These are phyloP conservation scores for Fistularia tabacaria DNA, from an alignment of 2,797 vertebrate genomes.

Conservation along the genomic window DNA sequence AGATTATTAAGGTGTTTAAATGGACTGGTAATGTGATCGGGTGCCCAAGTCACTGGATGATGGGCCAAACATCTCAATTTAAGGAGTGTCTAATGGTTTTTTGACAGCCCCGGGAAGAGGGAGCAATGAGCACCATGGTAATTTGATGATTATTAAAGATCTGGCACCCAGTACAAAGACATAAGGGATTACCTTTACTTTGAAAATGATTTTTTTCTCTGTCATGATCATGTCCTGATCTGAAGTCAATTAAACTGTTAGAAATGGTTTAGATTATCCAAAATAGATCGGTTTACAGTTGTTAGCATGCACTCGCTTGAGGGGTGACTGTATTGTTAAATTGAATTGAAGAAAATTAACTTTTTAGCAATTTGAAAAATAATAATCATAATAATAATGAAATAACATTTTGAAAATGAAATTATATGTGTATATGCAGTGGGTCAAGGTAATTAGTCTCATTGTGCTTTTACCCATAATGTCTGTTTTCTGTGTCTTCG, in stretches of 20 bases:
- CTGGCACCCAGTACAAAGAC: slow-evolving; percentile 15
- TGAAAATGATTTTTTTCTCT: slow-evolving; percentile 22
- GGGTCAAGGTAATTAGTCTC: slow-evolving; percentile 54
- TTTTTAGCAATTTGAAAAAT: neutral
- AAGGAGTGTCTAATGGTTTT: slow-evolving; percentile 43
- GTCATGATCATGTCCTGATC: slow-evolving; percentile 30
- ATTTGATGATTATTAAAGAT: slow-evolving; percentile 49
- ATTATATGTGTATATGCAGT: neutral
- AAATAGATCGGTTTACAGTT: too few species aligned
- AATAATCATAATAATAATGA: slow-evolving; percentile 37
- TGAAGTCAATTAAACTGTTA: neutral
- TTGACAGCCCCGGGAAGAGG: slow-evolving; percentile 36
- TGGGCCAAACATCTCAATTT: slow-evolving; percentile 25
- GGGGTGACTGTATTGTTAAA: too few species aligned
- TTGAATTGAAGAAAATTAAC: too few species aligned
- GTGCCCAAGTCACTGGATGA: slow-evolving; percentile 23
- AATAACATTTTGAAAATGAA: slow-evolving; percentile 14
- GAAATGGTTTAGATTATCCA: too few species aligned
- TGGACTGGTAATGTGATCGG: slow-evolving; percentile 23
- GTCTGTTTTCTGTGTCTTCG: slow-evolving; percentile 29
- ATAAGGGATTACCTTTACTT: slow-evolving; percentile 17
- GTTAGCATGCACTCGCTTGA: too few species aligned
- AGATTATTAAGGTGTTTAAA: slow-evolving; percentile 39
- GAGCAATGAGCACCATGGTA: slow-evolving; percentile 27
- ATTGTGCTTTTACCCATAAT: slow-evolving; percentile 36